Percentiles rank a stretch among this genome's conserved stretches.
Evolutionary conservation across 2,797 vertebrate species (phyloP).

Genomic region (Dipus sagitta): DNA sequence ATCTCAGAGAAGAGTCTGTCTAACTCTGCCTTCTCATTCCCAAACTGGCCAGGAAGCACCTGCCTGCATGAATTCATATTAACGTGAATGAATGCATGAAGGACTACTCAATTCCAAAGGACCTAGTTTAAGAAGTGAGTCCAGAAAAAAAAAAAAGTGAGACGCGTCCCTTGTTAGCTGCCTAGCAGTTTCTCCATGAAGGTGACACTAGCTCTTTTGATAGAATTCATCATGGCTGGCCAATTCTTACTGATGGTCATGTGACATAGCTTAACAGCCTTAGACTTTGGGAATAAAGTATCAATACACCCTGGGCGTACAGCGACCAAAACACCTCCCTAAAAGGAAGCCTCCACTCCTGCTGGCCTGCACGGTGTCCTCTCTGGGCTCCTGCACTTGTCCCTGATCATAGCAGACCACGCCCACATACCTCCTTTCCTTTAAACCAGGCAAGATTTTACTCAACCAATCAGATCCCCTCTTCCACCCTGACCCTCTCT

Average conservation of each 20-base stretch:
- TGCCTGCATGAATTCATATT: not conserved
- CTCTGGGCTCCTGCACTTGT: too few species aligned
- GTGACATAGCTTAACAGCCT: not conserved
- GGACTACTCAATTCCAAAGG: not conserved
- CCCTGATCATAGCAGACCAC: too few species aligned
- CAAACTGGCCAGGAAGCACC: not conserved
- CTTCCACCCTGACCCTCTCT: not conserved
- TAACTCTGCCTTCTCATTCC: not conserved
- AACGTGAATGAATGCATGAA: not conserved
- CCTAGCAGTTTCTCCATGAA: not conserved
- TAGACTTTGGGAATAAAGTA: not conserved
- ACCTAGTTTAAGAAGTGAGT: not conserved
- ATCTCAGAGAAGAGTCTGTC: not conserved
- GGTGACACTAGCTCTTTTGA: not conserved
- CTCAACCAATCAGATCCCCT: too few species aligned
- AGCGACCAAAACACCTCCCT: too few species aligned
- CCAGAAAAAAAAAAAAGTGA: not conserved
- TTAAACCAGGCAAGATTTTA: too few species aligned
- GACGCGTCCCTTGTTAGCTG: not conserved
- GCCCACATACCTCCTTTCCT: too few species aligned
- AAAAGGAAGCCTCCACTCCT: too few species aligned
- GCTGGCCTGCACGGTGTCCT: too few species aligned
- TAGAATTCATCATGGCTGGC: not conserved
- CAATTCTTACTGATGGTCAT: not conserved
- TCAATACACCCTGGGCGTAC: too few species aligned